These are phyloP conservation scores for Calcarius lapponicus DNA, from an alignment of 2,797 vertebrate species.

Conservation along the genomic window DNA sequence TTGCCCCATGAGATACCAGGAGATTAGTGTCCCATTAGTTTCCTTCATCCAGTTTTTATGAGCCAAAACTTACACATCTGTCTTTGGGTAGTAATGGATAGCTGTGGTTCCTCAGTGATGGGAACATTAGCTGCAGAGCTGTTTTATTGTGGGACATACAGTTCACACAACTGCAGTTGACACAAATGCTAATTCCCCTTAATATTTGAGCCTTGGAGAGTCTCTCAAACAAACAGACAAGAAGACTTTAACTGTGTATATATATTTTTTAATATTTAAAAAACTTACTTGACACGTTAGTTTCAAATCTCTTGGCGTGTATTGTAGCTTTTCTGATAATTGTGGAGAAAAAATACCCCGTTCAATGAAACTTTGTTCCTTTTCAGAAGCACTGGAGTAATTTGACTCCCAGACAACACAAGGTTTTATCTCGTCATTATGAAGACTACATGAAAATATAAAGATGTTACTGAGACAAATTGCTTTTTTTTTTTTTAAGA, in stretches of 20 bases:
- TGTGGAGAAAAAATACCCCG: neutral
- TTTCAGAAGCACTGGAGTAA: neutral
- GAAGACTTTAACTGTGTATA: neutral
- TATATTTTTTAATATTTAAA: neutral
- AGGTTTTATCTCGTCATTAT: neutral
- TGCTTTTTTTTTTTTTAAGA: neutral
- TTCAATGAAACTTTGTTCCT: neutral
- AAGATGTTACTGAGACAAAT: constrained; percentile 11
- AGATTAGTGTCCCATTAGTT: constrained; percentile 34
- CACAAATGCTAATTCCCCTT: neutral
- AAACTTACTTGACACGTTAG: neutral
- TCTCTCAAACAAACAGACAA: neutral
- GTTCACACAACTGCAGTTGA: neutral
- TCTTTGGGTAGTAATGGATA: neutral
- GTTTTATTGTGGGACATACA: neutral
- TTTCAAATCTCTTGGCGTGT: neutral
- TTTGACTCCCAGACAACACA: neutral
- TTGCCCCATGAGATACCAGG: neutral
- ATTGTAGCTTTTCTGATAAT: neutral
- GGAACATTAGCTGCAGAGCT: neutral
- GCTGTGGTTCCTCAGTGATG: neutral
- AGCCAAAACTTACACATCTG: neutral
- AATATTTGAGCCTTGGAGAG: neutral
- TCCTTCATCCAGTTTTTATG: constrained; percentile 30
- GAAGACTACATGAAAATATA: neutral